These are phyloP conservation scores for Dendrophyllia cribrosa DNA, from an alignment of 64 coral and sea anemone genomes.

Conservation along the genomic window DNA sequence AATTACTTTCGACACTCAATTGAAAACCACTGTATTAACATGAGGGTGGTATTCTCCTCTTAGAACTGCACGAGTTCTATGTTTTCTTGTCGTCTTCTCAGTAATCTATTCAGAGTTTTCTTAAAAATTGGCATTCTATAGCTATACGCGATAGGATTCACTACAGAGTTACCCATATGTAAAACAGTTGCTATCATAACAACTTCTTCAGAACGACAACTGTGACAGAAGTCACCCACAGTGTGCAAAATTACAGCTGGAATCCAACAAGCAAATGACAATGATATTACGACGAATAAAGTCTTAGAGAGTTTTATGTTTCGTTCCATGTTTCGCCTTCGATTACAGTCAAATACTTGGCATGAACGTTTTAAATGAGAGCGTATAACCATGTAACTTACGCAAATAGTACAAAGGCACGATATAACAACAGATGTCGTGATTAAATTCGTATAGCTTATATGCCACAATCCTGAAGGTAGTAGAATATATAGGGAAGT, in stretches of 20 bases:
- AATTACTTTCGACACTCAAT: too few species aligned
- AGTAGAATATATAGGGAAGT: background rate
- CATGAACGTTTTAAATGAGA: background rate
- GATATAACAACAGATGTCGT: background rate
- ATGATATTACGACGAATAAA: background rate
- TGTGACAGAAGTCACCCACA: background rate
- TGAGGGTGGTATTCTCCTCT: background rate
- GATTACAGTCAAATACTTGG: background rate
- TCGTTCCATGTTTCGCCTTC: background rate
- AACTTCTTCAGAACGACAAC: background rate
- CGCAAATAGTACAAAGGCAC: background rate
- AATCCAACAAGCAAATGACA: background rate
- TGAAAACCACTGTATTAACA: too few species aligned
- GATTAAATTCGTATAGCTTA: background rate
- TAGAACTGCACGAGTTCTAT: background rate
- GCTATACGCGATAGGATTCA: background rate
- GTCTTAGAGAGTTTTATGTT: conserved; percentile 1
- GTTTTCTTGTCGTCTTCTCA: background rate
- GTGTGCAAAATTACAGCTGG: background rate
- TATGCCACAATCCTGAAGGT: background rate
- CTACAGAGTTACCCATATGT: background rate
- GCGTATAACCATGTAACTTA: background rate
- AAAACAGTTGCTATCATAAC: background rate
- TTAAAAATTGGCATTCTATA: background rate
- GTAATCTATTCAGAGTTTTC: background rate